Evolutionary conservation across 2,113 vertebrate genomes (phyloP).

Genomic region (Daboia siamensis): DNA sequence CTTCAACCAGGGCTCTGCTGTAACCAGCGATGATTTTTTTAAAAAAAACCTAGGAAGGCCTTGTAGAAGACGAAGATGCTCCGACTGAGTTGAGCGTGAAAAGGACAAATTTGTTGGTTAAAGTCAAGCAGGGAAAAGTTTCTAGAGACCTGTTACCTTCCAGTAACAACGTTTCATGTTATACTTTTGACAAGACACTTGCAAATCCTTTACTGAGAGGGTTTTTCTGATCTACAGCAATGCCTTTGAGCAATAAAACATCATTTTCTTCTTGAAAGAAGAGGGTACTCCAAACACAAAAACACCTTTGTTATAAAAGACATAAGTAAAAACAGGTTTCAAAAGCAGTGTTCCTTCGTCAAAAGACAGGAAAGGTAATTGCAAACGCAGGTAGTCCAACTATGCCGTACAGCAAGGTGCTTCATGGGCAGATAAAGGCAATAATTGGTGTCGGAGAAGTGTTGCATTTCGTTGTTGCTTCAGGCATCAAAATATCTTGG

Average conservation of each 20-base stretch:
- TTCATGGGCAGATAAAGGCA: not conserved
- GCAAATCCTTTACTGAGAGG: constrained; percentile 62
- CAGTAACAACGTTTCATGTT: constrained; percentile 50
- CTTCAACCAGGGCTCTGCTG: not conserved
- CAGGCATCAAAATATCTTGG: not conserved
- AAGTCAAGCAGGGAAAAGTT: constrained; percentile 55
- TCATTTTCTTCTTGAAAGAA: constrained; percentile 46
- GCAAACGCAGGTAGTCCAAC: not conserved
- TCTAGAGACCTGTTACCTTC: constrained; percentile 49
- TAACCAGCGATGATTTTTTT: no score
- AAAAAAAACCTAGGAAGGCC: not conserved
- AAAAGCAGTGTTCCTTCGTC: constrained; percentile 22
- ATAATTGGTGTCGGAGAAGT: not conserved
- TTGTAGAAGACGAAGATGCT: not conserved
- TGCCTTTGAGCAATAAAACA: constrained; percentile 64
- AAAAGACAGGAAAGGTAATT: not conserved
- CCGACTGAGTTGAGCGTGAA: not conserved
- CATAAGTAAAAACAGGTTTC: constrained; percentile 44
- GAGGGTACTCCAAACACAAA: constrained; percentile 51
- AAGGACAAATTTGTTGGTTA: not conserved
- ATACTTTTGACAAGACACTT: constrained; percentile 67
- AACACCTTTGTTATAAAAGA: constrained; percentile 54
- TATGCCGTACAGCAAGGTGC: not conserved
- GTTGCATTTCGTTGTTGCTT: not conserved
- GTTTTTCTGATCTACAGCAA: constrained; percentile 66